Percentiles rank a stretch among this genome's conserved stretches.
Conservation (phyloP, 2,888 invertebrate species). For the Apeira syringaria region DNA sequence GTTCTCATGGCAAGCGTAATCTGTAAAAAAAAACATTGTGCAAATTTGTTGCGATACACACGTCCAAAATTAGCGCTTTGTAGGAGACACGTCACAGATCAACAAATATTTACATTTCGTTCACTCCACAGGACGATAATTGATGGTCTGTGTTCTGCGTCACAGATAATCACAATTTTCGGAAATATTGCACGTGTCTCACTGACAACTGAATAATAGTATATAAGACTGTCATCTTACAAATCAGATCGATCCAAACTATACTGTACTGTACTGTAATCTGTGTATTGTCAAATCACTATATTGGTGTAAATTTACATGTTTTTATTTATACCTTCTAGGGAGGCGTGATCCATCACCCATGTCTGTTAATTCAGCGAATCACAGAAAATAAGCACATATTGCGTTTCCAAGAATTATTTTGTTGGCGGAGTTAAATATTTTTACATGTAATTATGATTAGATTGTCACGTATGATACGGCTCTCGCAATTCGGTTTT, state of each 20-base stretch:
- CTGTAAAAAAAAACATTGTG: slow-evolving; percentile 22
- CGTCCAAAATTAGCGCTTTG: slow-evolving; percentile 35
- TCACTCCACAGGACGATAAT: slow-evolving; percentile 33
- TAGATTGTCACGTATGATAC: too few species aligned
- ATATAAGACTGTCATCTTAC: slow-evolving; percentile 3
- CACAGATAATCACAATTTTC: slow-evolving; percentile 30
- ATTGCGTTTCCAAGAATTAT: too few species aligned
- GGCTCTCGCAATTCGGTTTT: too few species aligned
- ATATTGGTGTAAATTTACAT: too few species aligned
- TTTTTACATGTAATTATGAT: too few species aligned
- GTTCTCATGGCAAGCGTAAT: neutral
- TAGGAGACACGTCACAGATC: slow-evolving; percentile 32
- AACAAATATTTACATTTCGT: slow-evolving; percentile 32
- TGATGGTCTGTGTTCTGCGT: slow-evolving; percentile 32
- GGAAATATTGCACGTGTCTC: neutral
- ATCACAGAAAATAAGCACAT: too few species aligned
- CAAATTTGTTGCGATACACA: slow-evolving; percentile 38
- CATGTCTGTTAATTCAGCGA: too few species aligned
- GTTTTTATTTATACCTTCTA: too few species aligned
- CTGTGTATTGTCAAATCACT: too few species aligned
- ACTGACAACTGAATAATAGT: slow-evolving; percentile 10
- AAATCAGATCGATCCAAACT: neutral
- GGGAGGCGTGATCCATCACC: too few species aligned
- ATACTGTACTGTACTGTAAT: too few species aligned
- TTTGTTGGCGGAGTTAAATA: too few species aligned